Conservation (phyloP, 2,888 invertebrate genomes). For the Suillia variegata region DNA sequence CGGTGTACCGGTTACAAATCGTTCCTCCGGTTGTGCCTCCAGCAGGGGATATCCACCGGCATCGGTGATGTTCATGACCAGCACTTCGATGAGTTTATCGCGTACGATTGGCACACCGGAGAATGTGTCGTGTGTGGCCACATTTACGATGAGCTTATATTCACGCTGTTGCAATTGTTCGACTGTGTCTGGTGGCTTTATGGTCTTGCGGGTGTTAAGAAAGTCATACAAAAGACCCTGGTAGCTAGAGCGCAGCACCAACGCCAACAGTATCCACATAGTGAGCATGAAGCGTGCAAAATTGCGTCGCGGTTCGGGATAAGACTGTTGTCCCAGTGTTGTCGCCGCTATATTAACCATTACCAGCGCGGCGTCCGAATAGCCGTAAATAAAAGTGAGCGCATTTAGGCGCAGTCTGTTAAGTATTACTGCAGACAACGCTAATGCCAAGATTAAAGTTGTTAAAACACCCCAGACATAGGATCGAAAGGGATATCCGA, state of each 20-base stretch:
- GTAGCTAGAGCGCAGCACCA: conserved; percentile 27
- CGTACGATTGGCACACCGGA: conserved; percentile 24
- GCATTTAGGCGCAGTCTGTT: conserved; percentile 14
- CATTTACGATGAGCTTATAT: conserved; percentile 31
- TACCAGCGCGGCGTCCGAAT: background rate
- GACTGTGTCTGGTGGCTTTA: conserved; percentile 27
- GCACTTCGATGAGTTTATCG: conserved; percentile 19
- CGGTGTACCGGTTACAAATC: conserved; percentile 27
- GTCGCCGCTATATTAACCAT: conserved; percentile 23
- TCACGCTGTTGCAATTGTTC: conserved; percentile 22
- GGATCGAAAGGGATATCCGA: conserved; percentile 35
- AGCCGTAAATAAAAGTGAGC: conserved; percentile 18
- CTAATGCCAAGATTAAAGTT: conserved; percentile 45
- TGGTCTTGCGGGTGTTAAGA: conserved; percentile 9
- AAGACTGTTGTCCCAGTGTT: conserved; percentile 21
- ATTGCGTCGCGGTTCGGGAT: conserved; percentile 24
- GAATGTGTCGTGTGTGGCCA: conserved; percentile 30
- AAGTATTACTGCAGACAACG: conserved; percentile 33
- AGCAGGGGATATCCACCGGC: conserved; percentile 13
- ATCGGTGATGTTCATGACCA: conserved; percentile 26
- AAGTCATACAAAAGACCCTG: no score
- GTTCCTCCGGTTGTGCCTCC: conserved; percentile 26
- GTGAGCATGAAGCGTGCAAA: conserved; percentile 31
- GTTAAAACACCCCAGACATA: conserved; percentile 37
- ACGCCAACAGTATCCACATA: conserved; percentile 31